Percentiles rank a stretch among this genome's conserved stretches.
Evolutionary conservation across 2,888 invertebrate genomes (phyloP).

Genomic region (Cantharis rustica): DNA sequence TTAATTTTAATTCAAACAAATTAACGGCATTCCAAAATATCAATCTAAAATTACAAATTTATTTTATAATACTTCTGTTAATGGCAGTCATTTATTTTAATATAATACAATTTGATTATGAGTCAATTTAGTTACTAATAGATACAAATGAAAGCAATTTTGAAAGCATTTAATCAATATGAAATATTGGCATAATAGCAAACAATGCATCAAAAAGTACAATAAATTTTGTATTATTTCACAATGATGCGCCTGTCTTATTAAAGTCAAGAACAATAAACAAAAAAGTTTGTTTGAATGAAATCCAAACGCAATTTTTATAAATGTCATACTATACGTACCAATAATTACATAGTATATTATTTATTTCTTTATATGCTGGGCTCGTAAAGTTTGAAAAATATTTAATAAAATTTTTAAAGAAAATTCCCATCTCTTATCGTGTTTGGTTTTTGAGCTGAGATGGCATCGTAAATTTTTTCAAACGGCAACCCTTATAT

Average conservation of each 20-base stretch:
- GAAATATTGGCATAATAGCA: neutral
- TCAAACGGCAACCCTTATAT: too few species aligned
- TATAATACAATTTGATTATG: neutral
- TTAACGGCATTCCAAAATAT: neutral
- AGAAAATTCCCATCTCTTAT: too few species aligned
- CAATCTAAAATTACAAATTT: neutral
- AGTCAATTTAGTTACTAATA: neutral
- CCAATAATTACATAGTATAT: too few species aligned
- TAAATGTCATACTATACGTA: neutral
- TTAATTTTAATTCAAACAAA: neutral
- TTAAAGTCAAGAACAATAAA: constrained; percentile 17
- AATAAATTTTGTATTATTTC: neutral
- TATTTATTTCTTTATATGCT: too few species aligned
- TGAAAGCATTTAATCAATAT: neutral
- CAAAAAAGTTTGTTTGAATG: constrained; percentile 13
- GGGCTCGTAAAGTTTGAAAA: too few species aligned
- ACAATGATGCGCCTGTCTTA: constrained; percentile 12
- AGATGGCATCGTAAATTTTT: too few species aligned
- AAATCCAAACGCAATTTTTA: neutral
- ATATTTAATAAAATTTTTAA: too few species aligned
- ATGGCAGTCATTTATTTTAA: neutral
- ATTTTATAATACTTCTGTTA: neutral
- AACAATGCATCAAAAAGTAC: neutral
- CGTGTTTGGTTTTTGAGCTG: too few species aligned
- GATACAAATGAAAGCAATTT: neutral